Percentiles rank a stretch among this genome's conserved stretches.
Evolutionary conservation across 2,888 invertebrate species (phyloP).

Genomic region (Agrenia bidenticulata): DNA sequence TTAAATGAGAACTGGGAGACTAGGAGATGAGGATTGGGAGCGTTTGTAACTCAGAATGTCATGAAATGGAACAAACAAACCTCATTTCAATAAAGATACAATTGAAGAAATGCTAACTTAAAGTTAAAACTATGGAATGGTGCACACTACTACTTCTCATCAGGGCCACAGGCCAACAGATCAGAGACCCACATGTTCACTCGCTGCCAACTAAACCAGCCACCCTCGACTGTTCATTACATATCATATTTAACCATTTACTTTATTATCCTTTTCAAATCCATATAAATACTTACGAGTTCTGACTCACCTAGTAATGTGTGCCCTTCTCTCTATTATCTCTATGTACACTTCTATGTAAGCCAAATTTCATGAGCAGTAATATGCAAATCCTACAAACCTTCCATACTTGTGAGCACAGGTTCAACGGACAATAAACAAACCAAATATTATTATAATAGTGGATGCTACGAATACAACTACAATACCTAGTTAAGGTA

Average conservation of each 20-base stretch:
- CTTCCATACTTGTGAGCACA: too few species aligned
- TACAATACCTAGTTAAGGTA: too few species aligned
- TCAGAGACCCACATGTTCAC: constrained; percentile 20
- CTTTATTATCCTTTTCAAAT: constrained; percentile 4
- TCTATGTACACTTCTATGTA: not conserved
- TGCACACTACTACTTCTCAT: not conserved
- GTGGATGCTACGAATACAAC: too few species aligned
- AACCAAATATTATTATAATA: too few species aligned
- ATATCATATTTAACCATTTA: constrained; percentile 6
- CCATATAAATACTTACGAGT: not conserved
- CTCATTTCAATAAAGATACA: constrained; percentile 12
- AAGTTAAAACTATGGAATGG: constrained; percentile 1
- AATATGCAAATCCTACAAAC: too few species aligned
- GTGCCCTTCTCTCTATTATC: not conserved
- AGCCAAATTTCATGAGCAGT: not conserved
- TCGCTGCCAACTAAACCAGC: constrained; percentile 16
- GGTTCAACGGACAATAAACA: too few species aligned
- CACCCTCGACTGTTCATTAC: constrained; percentile 12
- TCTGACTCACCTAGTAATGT: constrained; percentile 9
- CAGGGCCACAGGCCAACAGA: constrained; percentile 17
- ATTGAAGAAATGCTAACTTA: constrained; percentile 8
- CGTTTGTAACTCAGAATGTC: constrained; percentile 4
- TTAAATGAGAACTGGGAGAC: not conserved
- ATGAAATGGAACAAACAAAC: constrained; percentile 18
- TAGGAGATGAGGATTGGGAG: constrained; percentile 8